Conservation (phyloP, 2,797 vertebrate species). For the Rhinella marina region DNA sequence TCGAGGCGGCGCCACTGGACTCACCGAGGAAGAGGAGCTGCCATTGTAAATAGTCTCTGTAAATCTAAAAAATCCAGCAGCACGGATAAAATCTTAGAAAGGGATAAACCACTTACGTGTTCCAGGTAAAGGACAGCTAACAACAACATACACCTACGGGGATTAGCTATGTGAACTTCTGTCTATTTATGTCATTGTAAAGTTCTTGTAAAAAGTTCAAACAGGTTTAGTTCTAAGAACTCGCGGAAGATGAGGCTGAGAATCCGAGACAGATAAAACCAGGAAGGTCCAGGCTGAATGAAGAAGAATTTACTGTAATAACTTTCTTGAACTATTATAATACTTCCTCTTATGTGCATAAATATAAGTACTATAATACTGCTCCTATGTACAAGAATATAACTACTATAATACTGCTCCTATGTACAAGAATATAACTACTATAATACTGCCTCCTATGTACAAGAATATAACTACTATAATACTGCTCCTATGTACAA, state of each 20-base stretch:
- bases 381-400: background rate
- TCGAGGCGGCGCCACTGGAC: background rate
- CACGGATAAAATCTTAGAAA: too few species aligned
- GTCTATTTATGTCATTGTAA: too few species aligned
- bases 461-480: slow-evolving; percentile 16
- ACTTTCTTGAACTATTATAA: background rate
- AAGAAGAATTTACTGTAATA: background rate
- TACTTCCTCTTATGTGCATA: background rate
- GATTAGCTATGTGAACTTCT: too few species aligned
- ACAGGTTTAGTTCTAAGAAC: background rate
- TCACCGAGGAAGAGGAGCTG: background rate
- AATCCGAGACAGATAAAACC: background rate
- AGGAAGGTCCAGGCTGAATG: background rate
- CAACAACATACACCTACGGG: too few species aligned
- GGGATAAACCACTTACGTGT: too few species aligned
- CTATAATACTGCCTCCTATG: slow-evolving; percentile 6
- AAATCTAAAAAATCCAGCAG: too few species aligned
- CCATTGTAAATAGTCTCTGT: background rate
- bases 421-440: slow-evolving; percentile 13
- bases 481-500: slow-evolving; percentile 3
- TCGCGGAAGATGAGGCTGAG: background rate
- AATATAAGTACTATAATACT: slow-evolving; percentile 6
- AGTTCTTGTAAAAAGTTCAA: background rate
- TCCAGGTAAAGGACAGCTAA: too few species aligned
- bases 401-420: background rate